Evolutionary conservation across 2,888 invertebrate genomes (phyloP), one percentile per base, ranked within the genome.

Genomic region (Drosophila seclusa): DNA sequence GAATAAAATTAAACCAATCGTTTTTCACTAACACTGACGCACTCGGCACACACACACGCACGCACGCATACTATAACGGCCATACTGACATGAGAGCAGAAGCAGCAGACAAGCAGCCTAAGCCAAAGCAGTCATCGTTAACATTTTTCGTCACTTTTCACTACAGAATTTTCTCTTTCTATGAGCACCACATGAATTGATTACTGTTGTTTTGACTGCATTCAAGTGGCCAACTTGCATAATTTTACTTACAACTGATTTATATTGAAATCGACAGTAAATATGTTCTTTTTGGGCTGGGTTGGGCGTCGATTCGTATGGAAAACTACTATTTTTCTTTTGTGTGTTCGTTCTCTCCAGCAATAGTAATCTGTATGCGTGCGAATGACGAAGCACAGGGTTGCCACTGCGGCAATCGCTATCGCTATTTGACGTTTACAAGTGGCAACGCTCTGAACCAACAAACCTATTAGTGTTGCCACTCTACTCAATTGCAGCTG

Each of bases 141-240:
- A 78, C 74, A 76, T 77, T 84, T 79, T 81, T 82, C 79, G 73
- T 84, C 88, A 87, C 83, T 91, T 90, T 91, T 89, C 84, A 83
- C 82, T 85, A 80, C 63, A 82, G 83, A 91, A 90, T 91, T 89
- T 91, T 90, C 78, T 81, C 79, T 81, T 83, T 78, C 73, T 70
- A 61, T 50, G 48, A 63, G 55, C 57, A 62, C 49, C 64, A 73
- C 54, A 66, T 77, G 62, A 67, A 60, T 62, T 74, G 34, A 38
- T 68, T 78, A 65, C 67, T 68, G 49, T 54, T 31, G 29, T 36
- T 68, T 58, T 58, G 36, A 50, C 29, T 63, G 31, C 32, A 40
- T 70, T 68, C 18, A 13, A 18, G 31, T 36, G 45, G 59, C 62
- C 40, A 40, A 65, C 53, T 63, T 64, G 54, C 48, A 31, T 32